Evolutionary conservation across 2,888 invertebrate species (phyloP).

Genomic region (Ornithoptera priamus): DNA sequence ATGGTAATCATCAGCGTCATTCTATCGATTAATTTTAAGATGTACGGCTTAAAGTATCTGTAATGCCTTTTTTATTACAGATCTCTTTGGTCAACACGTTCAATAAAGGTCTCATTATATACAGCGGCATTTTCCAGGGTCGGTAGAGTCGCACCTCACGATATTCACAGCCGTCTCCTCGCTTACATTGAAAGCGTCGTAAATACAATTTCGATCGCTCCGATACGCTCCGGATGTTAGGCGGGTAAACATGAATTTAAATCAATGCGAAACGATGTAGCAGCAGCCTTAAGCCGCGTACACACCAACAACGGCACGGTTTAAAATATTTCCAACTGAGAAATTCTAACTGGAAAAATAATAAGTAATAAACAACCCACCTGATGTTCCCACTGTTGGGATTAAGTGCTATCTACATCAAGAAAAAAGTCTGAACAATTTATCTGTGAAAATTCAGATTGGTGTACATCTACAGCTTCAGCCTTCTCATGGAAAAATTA

Average conservation of each 20-base stretch:
- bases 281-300: constrained; percentile 38
- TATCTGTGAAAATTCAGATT: too few species aligned
- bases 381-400: too few species aligned
- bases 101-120: neutral
- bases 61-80: neutral
- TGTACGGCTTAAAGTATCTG: too few species aligned
- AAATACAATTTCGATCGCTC: constrained; percentile 42
- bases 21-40: too few species aligned
- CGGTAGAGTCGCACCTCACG: constrained; percentile 14
- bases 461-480: too few species aligned
- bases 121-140: neutral
- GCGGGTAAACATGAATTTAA: constrained; percentile 60
- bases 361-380: too few species aligned
- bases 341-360: too few species aligned
- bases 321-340: too few species aligned
- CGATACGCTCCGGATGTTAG: constrained; percentile 55
- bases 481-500: too few species aligned
- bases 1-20: too few species aligned
- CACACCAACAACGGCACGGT: constrained; percentile 24
- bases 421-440: too few species aligned
- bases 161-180: constrained; percentile 35
- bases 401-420: too few species aligned
- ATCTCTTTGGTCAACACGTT: neutral
- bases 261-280: constrained; percentile 55
- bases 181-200: constrained; percentile 50